These are phyloP conservation scores for Phengaris arion DNA, from an alignment of 2,888 invertebrate genomes.

Conservation along the genomic window DNA sequence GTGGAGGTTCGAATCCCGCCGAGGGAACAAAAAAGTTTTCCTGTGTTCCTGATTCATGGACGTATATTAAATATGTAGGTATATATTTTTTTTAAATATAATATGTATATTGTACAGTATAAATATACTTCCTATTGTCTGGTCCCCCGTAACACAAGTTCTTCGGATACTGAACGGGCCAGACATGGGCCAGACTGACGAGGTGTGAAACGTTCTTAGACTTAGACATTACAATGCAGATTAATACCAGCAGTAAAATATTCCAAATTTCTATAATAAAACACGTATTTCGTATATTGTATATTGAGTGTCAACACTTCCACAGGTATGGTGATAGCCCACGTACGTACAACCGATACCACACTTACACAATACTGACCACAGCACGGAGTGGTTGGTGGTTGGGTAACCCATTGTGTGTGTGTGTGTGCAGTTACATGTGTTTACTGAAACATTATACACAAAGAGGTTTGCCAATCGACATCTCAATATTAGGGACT, in stretches of 20 bases:
- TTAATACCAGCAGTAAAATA: background rate
- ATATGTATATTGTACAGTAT: no score
- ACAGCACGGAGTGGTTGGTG: background rate
- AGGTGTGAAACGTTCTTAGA: no score
- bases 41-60: no score
- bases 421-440: slow-evolving; percentile 11
- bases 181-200: no score
- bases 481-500: background rate
- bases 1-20: no score
- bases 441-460: slow-evolving; percentile 14
- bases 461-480: background rate
- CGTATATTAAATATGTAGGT: no score
- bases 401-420: slow-evolving; percentile 13
- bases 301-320: background rate
- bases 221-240: background rate
- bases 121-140: no score
- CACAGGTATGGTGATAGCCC: background rate
- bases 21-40: no score
- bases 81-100: no score
- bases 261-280: background rate
- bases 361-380: background rate
- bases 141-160: no score
- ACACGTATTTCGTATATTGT: background rate
- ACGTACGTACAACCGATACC: background rate
- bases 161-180: no score